Evolutionary conservation across 1,140 invertebrate genomes (phyloP).

Genomic region (Ceratina calcarata): DNA sequence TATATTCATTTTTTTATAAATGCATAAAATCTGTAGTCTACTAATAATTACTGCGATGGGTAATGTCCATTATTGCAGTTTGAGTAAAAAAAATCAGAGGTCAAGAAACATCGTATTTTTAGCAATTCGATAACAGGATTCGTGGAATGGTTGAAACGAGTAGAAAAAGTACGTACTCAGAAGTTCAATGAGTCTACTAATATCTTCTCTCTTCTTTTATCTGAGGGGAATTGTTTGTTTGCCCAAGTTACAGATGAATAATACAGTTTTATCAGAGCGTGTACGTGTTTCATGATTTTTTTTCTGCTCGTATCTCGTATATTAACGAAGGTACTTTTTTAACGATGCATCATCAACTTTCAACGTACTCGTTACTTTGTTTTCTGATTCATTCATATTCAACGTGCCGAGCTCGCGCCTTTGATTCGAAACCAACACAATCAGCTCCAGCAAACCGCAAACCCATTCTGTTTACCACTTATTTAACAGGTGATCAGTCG

Average conservation of each 20-base stretch:
- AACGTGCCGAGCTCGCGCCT: no score
- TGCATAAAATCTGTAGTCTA: no score
- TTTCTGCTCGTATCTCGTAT: background rate
- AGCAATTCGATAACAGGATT: background rate
- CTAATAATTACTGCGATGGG: no score
- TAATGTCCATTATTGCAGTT: no score
- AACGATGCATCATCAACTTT: background rate
- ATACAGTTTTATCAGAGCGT: no score
- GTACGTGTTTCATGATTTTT: background rate
- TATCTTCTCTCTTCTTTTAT: no score
- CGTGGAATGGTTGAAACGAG: background rate
- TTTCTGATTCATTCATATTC: constrained; percentile 2
- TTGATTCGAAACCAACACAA: no score
- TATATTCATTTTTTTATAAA: no score
- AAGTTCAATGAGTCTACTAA: background rate
- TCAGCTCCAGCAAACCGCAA: background rate
- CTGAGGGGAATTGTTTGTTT: background rate
- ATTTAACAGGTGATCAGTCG: no score
- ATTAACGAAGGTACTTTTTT: background rate
- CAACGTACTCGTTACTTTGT: constrained; percentile 2
- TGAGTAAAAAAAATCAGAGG: no score
- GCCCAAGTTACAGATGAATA: background rate
- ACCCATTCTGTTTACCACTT: background rate
- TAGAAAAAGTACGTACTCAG: background rate
- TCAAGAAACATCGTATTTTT: background rate